Evolutionary conservation across 2,888 invertebrate species (phyloP).

Genomic region (Cyaniris semiargus): DNA sequence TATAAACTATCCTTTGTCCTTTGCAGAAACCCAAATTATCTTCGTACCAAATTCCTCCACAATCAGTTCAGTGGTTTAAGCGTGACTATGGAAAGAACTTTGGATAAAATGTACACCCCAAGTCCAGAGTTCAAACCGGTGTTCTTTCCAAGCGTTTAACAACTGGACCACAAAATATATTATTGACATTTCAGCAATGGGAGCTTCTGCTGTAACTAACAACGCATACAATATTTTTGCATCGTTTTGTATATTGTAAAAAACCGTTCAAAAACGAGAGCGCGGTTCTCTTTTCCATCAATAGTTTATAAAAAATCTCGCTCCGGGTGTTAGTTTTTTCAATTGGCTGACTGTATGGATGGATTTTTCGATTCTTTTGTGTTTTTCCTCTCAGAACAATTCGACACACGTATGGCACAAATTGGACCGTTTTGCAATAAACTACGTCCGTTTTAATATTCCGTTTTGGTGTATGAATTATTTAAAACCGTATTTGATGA

Average conservation of each 20-base stretch:
- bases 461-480: constrained; percentile 21
- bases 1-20: too few relatives aligned
- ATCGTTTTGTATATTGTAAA: constrained; percentile 2
- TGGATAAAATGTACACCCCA: too few relatives aligned
- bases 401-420: constrained; percentile 33
- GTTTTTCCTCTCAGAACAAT: constrained; percentile 34
- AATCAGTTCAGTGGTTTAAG: too few relatives aligned
- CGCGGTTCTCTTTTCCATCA: constrained; percentile 28
- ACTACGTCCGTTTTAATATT: constrained; percentile 29
- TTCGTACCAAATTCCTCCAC: too few relatives aligned
- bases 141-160: background rate
- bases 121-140: too few relatives aligned
- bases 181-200: background rate
- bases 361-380: constrained; percentile 35
- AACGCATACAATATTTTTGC: background rate
- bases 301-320: constrained; percentile 31
- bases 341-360: constrained; percentile 28
- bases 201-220: background rate
- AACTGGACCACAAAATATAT: background rate
- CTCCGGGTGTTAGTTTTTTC: constrained; percentile 29
- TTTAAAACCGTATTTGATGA: constrained; percentile 22
- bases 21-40: too few relatives aligned
- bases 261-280: background rate
- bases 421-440: constrained; percentile 31
- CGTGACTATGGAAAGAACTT: too few relatives aligned